phyloP scores from a whole-genome alignment of 2,113 vertebrate genomes.

The Pseudorectes ferrugineus region DNA sequence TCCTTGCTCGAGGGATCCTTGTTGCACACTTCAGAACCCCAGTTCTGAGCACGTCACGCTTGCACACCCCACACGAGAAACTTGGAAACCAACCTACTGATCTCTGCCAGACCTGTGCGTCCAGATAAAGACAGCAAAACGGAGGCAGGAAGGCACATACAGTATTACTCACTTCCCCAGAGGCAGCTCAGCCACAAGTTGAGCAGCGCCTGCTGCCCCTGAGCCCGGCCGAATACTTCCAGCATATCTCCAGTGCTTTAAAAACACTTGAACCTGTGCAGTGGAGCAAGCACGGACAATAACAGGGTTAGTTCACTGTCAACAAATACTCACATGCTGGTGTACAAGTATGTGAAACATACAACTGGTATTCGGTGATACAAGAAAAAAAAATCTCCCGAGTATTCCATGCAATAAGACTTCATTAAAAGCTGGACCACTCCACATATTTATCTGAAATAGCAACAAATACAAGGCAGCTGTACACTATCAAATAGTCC shows the following conservation, averaged over 20 bases:
- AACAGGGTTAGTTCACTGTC: not conserved
- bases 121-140: not conserved
- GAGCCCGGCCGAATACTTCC: not conserved
- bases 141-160: not conserved
- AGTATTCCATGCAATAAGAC: not conserved
- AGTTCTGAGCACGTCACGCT: not conserved
- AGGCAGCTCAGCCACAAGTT: not conserved
- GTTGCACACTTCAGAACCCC: accelerated
- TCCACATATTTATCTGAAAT: not conserved
- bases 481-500: not conserved
- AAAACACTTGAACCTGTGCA: not conserved
- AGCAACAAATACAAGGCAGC: not conserved
- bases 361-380: not conserved
- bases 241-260: accelerated
- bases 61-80: not conserved
- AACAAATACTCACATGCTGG: not conserved
- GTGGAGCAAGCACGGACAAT: not conserved
- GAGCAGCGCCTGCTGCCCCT: not conserved
- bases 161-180: not conserved
- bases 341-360: not conserved
- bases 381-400: not conserved
- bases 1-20: accelerated
- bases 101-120: not conserved
- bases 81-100: not conserved
- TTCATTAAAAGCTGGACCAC: not conserved